Conservation (phyloP, 2,113 vertebrate genomes). For the Bubo bubo region DNA sequence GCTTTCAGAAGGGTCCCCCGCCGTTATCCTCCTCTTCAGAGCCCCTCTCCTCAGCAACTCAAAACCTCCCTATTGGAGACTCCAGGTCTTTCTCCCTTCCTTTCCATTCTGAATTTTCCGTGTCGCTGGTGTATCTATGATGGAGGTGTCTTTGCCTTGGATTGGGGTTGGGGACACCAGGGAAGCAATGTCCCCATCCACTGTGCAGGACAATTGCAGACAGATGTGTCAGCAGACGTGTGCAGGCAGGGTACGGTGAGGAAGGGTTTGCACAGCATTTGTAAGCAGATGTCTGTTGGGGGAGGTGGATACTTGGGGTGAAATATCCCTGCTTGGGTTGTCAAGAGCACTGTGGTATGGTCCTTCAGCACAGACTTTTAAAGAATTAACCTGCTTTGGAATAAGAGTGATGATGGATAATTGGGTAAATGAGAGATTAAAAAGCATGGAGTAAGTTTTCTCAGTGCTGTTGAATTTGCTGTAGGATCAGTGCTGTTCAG, state of each 20-base stretch:
- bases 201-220: background rate
- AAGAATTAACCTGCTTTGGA: background rate
- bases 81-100: background rate
- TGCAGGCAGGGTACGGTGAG: background rate
- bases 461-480: background rate
- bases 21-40: no score
- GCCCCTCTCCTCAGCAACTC: no score
- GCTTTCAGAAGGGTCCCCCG: no score
- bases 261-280: background rate
- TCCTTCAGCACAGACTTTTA: background rate
- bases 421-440: background rate
- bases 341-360: rapidly evolving
- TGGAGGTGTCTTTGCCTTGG: background rate
- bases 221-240: rapidly evolving
- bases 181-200: background rate
- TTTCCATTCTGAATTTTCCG: background rate
- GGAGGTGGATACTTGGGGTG: background rate
- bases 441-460: background rate
- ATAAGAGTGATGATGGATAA: background rate
- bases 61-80: background rate
- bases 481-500: background rate
- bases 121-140: rapidly evolving
- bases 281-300: background rate
- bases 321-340: background rate
- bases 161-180: background rate